Evolutionary conservation across 35 echinoderm and acorn worm genomes (phyloP).

Genomic region (Eucidaris tribuloides): DNA sequence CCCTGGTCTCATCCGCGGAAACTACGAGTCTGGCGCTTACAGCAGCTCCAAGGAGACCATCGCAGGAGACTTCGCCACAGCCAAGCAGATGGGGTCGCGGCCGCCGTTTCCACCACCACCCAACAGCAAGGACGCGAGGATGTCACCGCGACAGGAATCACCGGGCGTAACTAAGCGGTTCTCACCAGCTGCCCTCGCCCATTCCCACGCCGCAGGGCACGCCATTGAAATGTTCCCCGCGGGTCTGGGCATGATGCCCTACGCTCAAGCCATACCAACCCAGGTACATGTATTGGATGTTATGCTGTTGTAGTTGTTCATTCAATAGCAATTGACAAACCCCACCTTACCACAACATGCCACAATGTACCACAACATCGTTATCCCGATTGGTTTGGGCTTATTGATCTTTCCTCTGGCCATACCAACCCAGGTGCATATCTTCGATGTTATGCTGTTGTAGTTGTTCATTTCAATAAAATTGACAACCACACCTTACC

Average conservation of each 20-base stretch:
- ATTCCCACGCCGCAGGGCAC: not conserved
- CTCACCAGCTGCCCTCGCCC: not conserved
- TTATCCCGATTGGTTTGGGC: not conserved
- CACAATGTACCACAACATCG: too few species aligned
- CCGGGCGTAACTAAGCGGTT: slow-evolving; percentile 21
- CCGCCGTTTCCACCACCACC: slow-evolving; percentile 36
- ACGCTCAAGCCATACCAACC: not conserved
- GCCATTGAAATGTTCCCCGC: not conserved
- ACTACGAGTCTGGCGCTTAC: slow-evolving; percentile 77
- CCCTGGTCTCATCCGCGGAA: slow-evolving; percentile 60
- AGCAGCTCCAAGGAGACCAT: slow-evolving; percentile 99
- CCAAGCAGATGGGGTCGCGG: slow-evolving; percentile 47
- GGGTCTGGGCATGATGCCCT: not conserved
- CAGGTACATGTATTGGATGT: not conserved
- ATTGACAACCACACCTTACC: too few species aligned
- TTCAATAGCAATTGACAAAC: too few species aligned
- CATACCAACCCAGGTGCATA: not conserved
- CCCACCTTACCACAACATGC: too few species aligned
- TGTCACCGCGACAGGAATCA: slow-evolving; percentile 32
- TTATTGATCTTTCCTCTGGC: not conserved
- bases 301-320: too few species aligned
- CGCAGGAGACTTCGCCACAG: slow-evolving; percentile 62
- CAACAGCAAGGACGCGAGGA: slow-evolving; percentile 16
- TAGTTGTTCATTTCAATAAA: too few species aligned
- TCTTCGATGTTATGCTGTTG: too few species aligned